Percentiles rank a stretch among this genome's conserved stretches.
These are phyloP conservation scores for Esox masquinongy DNA, from an alignment of 2,797 vertebrate species.

Conservation along the genomic window DNA sequence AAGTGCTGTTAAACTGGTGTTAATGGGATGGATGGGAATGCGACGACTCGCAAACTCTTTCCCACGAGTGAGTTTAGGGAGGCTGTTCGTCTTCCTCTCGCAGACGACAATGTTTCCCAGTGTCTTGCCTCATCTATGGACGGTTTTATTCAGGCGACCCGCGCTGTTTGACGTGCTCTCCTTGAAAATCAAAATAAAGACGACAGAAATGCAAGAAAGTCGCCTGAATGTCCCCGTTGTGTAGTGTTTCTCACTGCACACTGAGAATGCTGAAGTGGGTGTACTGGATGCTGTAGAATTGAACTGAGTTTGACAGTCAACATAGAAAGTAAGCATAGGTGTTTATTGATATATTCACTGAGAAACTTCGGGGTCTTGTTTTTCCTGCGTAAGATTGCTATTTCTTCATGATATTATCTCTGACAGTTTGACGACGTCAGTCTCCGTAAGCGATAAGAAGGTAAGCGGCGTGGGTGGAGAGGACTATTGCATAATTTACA, in stretches of 20 bases:
- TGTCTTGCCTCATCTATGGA: not conserved
- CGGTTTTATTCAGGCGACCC: not conserved
- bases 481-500: slow-evolving; percentile 66
- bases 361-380: not conserved
- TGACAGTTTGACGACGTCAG: slow-evolving; percentile 30
- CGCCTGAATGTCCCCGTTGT: too few species aligned
- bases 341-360: not conserved
- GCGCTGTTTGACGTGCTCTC: not conserved
- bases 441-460: slow-evolving; percentile 54
- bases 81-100: not conserved
- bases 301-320: not conserved
- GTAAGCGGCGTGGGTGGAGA: slow-evolving; percentile 34
- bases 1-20: slow-evolving; percentile 55
- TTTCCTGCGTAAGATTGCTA: not conserved
- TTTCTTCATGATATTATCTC: slow-evolving; percentile 10
- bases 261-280: too few species aligned
- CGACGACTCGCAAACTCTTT: slow-evolving; percentile 9
- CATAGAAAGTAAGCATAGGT: not conserved
- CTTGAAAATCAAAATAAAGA: too few species aligned
- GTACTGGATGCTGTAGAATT: not conserved
- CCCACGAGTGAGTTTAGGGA: too few species aligned
- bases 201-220: too few species aligned
- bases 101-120: not conserved
- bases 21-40: slow-evolving; percentile 10
- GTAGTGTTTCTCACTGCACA: too few species aligned